Base-by-base conservation (phyloP, 2,113 vertebrate species). In the Lynx canadensis region DNA sequence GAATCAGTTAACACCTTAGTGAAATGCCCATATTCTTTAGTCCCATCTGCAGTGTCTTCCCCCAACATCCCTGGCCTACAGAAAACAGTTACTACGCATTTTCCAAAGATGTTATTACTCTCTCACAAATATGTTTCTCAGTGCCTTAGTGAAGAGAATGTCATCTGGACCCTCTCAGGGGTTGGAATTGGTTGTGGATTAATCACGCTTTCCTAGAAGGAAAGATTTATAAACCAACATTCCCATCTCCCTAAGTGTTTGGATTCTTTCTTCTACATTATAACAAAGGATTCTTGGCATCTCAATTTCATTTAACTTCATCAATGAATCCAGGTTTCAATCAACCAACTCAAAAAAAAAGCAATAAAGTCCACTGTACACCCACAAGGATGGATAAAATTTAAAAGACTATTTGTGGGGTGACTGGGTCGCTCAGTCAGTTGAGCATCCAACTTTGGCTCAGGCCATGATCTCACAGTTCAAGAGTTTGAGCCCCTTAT, bases 291-390 rank as follows among this genome's bases (percentile, higher is more conserved):
- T 78, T 60, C 55, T 74, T 57, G 83, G 16, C 38, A 89, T 69
- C 50, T 93, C 14, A 6, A 38, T 66, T 85, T 92, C 88, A 88
- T 66, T 94, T 79, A 55, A 94, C n/a, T 83, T 71, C 74, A 60
- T 73, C 80, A 68, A 8, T 93, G 65, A 60, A 87, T 45, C 76
- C 76, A 63, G 19, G 25, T 71, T 82, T 96, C 31, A 65, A n/a
- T 78, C 88, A 92, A 89, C 21, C 83, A 89, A 50, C 15, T 92
- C 10, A 63, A 69, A 84, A 57, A 91, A 57, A 91, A 82, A 45
- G 2, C 52, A 78, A 52, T 90, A 41, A 89, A 81, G 81, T 93
- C 45, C 16, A 76, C 27, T 76, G 31, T 69, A 79, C 18, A 89
- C 41, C 23, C 65, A 23, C 7, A 55, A 74, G 55, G 41, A 79